Evolutionary conservation across 2,113 vertebrate species (phyloP).

Genomic region (Bungarus multicinctus): DNA sequence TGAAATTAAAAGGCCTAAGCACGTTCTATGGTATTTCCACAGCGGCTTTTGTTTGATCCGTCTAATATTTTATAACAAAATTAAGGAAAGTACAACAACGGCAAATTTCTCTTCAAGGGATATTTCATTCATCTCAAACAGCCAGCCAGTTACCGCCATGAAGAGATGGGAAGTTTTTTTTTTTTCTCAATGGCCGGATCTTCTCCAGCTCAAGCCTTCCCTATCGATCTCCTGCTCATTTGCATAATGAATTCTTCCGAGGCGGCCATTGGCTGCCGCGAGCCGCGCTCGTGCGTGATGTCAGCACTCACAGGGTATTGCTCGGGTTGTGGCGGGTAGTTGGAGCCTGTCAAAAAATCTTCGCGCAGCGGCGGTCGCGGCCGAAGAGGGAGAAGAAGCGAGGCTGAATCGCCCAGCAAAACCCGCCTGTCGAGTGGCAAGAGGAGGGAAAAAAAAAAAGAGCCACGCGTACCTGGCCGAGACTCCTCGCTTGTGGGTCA

Average conservation of each 20-base stretch:
- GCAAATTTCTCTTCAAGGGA: constrained; percentile 19
- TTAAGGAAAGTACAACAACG: constrained; percentile 31
- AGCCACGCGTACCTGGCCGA: not conserved
- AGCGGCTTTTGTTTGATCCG: constrained; percentile 1
- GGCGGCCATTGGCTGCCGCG: constrained; percentile 56
- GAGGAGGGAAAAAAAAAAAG: not conserved
- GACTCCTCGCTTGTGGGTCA: not conserved
- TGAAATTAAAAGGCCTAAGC: not conserved
- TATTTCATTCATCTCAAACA: constrained; percentile 35
- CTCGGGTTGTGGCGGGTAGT: constrained; percentile 46
- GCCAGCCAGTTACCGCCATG: not conserved
- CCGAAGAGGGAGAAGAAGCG: not conserved
- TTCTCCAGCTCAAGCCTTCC: not conserved
- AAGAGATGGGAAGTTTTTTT: not conserved
- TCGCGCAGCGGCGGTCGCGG: not conserved
- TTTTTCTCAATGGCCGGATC: constrained; percentile 62
- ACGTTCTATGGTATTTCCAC: not conserved
- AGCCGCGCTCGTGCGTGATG: constrained; percentile 46
- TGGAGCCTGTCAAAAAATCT: constrained; percentile 47
- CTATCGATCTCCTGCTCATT: constrained; percentile 30
- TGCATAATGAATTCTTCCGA: constrained; percentile 57
- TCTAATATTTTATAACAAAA: constrained; percentile 36
- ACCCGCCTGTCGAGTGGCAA: constrained; percentile 13
- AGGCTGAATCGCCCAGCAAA: constrained; percentile 26
- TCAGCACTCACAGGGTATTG: constrained; percentile 46